Base-by-base conservation (phyloP, 2,113 vertebrate genomes). In the Tupaia tana region DNA sequence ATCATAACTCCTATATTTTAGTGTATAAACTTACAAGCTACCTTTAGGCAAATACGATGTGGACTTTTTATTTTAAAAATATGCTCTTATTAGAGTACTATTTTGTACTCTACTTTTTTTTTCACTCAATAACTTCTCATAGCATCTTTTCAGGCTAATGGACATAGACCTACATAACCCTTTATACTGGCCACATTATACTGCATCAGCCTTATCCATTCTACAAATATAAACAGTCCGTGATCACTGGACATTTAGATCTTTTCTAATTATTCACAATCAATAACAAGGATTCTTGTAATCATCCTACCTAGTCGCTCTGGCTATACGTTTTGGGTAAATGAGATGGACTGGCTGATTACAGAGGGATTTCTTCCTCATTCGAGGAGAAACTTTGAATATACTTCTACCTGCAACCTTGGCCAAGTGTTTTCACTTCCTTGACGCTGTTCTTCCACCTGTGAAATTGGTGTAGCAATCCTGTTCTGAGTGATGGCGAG, bases 81-180 rank as follows among this genome's bases (percentile, higher is more conserved):
- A 4, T 10, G 31, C 14, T 89, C 27, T 1, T 11, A 9, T 29
- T 27, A 11, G 52, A 22, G 20, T 0, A 3, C 16, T 34, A 1
- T 10, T 43, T 78, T 14, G 8, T n/a, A 29, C 11, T 58, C 63
- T 70, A 25, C 52, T 52, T 24, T 85, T 63, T 25, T 54, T 4
- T 54, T 43, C 15, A 1, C 66, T n/a, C 4, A 31, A 19, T 24
- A 18, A 31, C 52, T 3, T 61, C 71, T 83, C 70, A 18, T 4
- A 75, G 54, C 79, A 29, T 70, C 25, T 67, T 64, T 63, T n/a
- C 64, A 2, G 80, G 85, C 79, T 52, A 4, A 18, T 15, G 58
- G 31, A 19, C 10, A 3, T 0, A 9, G 43, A 89, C 12, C 63
- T 20, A n/a, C n/a, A 0, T 1, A 7, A 18, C 29, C 27, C n/a